These are phyloP conservation scores for Sphenopsis melanotis DNA, from an alignment of 2,797 vertebrate species.

Conservation along the genomic window DNA sequence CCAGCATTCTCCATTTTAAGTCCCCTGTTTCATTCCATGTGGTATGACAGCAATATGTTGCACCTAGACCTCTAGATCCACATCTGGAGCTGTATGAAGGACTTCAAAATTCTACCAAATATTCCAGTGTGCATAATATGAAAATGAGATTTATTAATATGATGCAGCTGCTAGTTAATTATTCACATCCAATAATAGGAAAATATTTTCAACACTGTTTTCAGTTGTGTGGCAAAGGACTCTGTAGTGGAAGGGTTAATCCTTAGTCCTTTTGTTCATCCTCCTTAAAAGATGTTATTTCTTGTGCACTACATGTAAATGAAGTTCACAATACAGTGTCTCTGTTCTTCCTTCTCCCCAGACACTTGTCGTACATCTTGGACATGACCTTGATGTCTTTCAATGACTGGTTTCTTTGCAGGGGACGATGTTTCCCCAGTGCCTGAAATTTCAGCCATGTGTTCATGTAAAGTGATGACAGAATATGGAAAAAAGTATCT, in stretches of 20 bases:
- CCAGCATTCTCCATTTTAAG: not conserved
- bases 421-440: not conserved
- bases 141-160: not conserved
- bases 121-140: not conserved
- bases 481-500: not conserved
- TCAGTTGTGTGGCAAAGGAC: not conserved
- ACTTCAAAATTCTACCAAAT: not conserved
- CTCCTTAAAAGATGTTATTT: not conserved
- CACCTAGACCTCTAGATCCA: not conserved
- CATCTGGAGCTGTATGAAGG: not conserved
- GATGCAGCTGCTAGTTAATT: not conserved
- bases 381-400: not conserved
- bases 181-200: not conserved
- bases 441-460: not conserved
- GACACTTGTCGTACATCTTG: not conserved
- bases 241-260: not conserved
- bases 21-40: not conserved
- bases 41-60: not conserved
- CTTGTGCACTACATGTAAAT: not conserved
- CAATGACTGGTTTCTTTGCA: not conserved
- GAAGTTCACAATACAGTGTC: not conserved
- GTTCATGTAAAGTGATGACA: not conserved
- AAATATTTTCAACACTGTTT: not conserved
- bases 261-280: not conserved
- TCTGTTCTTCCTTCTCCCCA: not conserved